These are phyloP conservation scores for Rattus rattus DNA, from an alignment of 2,113 vertebrate species.

Conservation along the genomic window DNA sequence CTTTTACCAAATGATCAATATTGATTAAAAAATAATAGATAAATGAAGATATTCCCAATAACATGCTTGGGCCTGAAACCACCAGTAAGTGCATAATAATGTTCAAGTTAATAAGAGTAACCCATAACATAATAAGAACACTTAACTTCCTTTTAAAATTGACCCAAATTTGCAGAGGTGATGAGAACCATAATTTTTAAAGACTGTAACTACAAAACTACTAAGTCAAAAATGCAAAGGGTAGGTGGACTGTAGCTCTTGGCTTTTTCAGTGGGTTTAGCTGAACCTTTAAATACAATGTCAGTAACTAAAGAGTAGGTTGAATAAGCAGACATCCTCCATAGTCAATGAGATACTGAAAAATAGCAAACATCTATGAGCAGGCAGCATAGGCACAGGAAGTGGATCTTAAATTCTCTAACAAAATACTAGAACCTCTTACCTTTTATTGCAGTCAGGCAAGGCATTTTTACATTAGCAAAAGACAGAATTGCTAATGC, in stretches of 20 bases:
- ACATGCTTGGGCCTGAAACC: background rate
- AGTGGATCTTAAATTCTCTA: background rate
- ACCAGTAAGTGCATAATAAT: background rate
- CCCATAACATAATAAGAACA: background rate
- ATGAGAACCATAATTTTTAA: background rate
- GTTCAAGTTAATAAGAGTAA: conserved; percentile 8
- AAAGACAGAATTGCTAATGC: background rate
- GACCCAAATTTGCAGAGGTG: background rate
- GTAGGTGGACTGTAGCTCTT: background rate
- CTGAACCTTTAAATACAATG: conserved; percentile 32
- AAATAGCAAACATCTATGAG: background rate
- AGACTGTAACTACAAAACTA: background rate
- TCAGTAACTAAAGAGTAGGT: background rate
- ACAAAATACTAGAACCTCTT: conserved; percentile 23
- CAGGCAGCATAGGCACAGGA: background rate
- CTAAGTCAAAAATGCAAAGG: background rate
- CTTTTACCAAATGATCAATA: background rate
- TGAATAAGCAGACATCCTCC: background rate
- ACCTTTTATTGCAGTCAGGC: background rate
- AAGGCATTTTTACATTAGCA: conserved; percentile 10
- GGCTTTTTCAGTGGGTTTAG: background rate
- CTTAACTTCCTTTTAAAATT: conserved; percentile 32
- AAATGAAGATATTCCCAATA: background rate
- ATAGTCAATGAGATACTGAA: background rate
- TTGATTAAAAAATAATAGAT: background rate